Conservation (phyloP, 1,140 invertebrate species). For the Thaumetopoea pityocampa region DNA sequence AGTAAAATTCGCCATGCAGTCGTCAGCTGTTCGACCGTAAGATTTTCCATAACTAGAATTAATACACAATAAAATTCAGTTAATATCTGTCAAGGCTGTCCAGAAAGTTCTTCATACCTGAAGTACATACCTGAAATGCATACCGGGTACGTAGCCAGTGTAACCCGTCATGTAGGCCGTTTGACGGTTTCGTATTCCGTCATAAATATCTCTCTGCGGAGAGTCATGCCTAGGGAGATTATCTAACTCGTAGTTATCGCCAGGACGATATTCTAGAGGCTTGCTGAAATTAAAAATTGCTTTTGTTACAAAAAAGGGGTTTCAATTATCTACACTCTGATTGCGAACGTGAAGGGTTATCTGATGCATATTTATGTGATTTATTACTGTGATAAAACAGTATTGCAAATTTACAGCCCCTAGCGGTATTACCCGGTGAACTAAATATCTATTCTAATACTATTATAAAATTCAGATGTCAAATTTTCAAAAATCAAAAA, state of each 20-base stretch:
- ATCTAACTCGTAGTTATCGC: constrained; percentile 58
- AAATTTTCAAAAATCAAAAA: no score
- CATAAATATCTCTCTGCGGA: constrained; percentile 61
- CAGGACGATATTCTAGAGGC: constrained; percentile 56
- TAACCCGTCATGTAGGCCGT: constrained; percentile 81
- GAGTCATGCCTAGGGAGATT: constrained; percentile 50
- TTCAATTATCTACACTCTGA: no score
- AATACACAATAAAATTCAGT: background rate
- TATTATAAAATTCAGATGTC: no score
- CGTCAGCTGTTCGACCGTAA: constrained; percentile 81
- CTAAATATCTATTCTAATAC: no score
- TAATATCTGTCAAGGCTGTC: no score
- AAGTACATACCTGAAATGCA: constrained; percentile 55
- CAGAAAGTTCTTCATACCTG: background rate
- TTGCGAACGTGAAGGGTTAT: no score
- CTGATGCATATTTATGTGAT: no score
- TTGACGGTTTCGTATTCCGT: constrained; percentile 60
- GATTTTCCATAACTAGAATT: constrained; percentile 79
- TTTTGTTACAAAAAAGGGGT: background rate
- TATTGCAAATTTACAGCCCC: no score
- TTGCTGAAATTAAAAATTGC: constrained; percentile 38
- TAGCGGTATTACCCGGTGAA: no score
- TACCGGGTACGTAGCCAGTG: constrained; percentile 77
- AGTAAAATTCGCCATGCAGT: constrained; percentile 80
- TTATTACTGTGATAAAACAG: no score